A percentile compares a stretch with the other conserved stretches of the same genome.
These are phyloP conservation scores for Camponotus fellah DNA, from an alignment of 2,888 invertebrate species.

Conservation along the genomic window DNA sequence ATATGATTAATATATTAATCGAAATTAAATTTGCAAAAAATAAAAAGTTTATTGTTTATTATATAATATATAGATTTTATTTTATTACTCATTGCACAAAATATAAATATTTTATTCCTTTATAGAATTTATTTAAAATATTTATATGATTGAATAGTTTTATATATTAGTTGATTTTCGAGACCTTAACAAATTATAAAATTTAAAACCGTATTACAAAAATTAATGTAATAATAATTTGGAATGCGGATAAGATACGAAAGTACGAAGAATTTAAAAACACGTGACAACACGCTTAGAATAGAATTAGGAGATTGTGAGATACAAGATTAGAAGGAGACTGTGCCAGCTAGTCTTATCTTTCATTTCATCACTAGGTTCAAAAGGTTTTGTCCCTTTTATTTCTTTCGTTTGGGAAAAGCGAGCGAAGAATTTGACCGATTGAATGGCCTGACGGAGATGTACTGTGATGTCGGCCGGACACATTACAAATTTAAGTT, in stretches of 20 bases:
- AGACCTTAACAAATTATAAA: neutral
- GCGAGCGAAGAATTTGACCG: constrained; percentile 46
- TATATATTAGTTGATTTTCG: neutral
- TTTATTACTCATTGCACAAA: neutral
- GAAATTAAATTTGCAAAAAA: neutral
- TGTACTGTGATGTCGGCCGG: constrained; percentile 61
- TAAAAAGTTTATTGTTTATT: neutral
- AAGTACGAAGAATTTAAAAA: neutral
- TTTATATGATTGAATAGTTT: neutral
- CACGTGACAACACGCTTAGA: constrained; percentile 20
- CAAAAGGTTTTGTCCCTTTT: constrained; percentile 14
- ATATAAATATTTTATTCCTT: neutral
- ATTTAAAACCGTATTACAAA: neutral
- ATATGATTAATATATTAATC: neutral
- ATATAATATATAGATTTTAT: too few species aligned
- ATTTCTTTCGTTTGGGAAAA: constrained; percentile 1
- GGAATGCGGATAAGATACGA: neutral
- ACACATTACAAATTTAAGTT: constrained; percentile 41
- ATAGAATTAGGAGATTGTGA: constrained; percentile 15
- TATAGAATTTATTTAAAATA: neutral
- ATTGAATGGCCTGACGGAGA: constrained; percentile 59
- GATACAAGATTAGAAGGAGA: too few species aligned
- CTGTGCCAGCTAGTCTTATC: neutral
- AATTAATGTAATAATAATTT: neutral
- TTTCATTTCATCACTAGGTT: constrained; percentile 12